phyloP scores from a whole-genome alignment of 2,797 vertebrate genomes.

The Saguinus oedipus region DNA sequence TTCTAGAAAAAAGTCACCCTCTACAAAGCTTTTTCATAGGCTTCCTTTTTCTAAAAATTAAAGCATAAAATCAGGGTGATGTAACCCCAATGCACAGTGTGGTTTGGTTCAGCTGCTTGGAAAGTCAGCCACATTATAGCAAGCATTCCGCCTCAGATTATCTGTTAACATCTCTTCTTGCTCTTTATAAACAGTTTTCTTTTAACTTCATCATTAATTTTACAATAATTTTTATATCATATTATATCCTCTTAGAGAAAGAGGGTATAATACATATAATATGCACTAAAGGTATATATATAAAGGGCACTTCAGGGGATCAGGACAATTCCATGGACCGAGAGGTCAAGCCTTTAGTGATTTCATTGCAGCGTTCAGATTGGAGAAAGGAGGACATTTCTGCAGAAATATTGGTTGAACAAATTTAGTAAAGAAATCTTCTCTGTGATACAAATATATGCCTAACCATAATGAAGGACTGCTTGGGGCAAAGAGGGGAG shows the following conservation, averaged over 20 bases:
- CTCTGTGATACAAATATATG: background rate
- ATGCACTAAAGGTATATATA: background rate
- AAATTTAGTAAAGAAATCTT: background rate
- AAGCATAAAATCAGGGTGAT: background rate
- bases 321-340: background rate
- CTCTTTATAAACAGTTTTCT: background rate
- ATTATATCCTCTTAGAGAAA: background rate
- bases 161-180: background rate
- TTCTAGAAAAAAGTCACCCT: background rate
- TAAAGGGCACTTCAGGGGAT: background rate
- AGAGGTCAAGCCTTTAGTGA: background rate
- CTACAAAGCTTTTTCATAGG: background rate
- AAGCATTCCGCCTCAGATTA: constrained; percentile 17
- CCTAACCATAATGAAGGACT: background rate
- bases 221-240: background rate
- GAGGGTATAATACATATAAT: background rate
- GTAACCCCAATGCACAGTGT: background rate
- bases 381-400: background rate
- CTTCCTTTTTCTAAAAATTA: constrained; percentile 51
- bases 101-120: background rate
- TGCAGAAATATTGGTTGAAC: background rate
- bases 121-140: background rate
- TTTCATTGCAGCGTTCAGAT: background rate
- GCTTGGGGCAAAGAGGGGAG: background rate
- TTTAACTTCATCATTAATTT: constrained; percentile 16